Evolutionary conservation across 1,140 invertebrate genomes (phyloP), one percentile per base, ranked within the genome.

Genomic region (Metopolophium dirhodum): DNA sequence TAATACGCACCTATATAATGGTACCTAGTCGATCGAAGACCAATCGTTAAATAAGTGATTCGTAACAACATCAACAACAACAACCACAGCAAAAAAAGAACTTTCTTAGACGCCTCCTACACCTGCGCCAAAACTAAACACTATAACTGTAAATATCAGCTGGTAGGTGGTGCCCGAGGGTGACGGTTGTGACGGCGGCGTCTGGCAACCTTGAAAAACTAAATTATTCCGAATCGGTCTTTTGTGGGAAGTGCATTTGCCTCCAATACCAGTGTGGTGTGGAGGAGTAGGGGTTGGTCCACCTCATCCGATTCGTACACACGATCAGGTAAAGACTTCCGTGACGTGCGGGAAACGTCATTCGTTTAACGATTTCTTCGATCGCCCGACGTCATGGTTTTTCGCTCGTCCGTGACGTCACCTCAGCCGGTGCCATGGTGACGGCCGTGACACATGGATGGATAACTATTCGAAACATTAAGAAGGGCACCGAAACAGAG

Each of bases 331-430:
- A 49, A 49, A n/a, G 7, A 11, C n/a, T n/a, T 20, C n/a, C n/a
- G 20, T 88, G 87, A 87, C 86, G 86, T n/a, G 45, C 1, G 11
- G 14, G 0, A 49, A 47, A 88, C 91, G 91, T 93, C 82, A 93
- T 51, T 0, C 18, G 35, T 14, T 14, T 86, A 93, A 93, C 49
- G 82, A 93, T 93, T 93, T 93, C 47, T 93, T 57, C 23, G 37
- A 86, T 85, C 91, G 45, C 41, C 20, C 45, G 82, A 93, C 91
- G 91, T 93, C 91, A 93, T 57, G 2, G 57, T 61, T 30, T 85
- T 51, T 37, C 3, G 18, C 35, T 30, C 9, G 26, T 54, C 14
- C 30, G 37, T 93, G 91, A 93, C 91, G 91, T 93, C 82, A 93
- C 49, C 9, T 14, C 14, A 57, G 7, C 51, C 91, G 91, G 86